Evolutionary conservation across 2,797 vertebrate genomes (phyloP).

Genomic region (Florisuga fusca): DNA sequence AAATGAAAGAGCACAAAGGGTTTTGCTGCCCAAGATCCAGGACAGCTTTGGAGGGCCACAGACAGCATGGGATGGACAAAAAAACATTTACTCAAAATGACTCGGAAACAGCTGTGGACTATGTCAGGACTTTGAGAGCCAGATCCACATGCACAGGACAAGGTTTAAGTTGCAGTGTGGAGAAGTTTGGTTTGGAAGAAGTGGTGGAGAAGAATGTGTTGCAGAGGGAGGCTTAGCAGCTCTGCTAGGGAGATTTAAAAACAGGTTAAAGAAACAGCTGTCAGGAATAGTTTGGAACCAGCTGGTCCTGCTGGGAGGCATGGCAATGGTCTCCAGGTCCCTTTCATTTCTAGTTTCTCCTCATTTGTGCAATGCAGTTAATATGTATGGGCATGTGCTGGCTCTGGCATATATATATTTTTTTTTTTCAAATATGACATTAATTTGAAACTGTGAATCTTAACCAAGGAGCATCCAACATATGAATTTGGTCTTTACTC

Average conservation of each 20-base stretch:
- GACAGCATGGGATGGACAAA: neutral
- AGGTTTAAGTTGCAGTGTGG: neutral
- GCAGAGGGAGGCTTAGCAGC: neutral
- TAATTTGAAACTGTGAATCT: neutral
- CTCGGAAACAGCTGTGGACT: neutral
- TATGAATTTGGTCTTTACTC: neutral
- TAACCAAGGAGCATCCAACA: neutral
- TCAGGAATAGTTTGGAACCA: neutral
- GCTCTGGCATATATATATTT: neutral
- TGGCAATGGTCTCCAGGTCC: neutral
- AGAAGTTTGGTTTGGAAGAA: neutral
- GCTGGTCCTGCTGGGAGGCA: neutral
- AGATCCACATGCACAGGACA: neutral
- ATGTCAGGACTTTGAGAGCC: neutral
- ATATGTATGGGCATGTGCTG: neutral
- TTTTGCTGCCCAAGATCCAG: neutral
- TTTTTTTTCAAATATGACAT: neutral
- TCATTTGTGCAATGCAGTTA: neutral
- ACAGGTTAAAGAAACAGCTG: neutral
- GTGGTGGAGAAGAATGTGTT: neutral
- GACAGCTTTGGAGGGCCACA: neutral
- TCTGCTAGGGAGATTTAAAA: neutral
- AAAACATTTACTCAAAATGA: neutral
- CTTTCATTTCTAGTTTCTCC: neutral
- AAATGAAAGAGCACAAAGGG: neutral